phyloP scores from a whole-genome alignment of 2,797 vertebrate genomes.

The Euthynnus affinis region DNA sequence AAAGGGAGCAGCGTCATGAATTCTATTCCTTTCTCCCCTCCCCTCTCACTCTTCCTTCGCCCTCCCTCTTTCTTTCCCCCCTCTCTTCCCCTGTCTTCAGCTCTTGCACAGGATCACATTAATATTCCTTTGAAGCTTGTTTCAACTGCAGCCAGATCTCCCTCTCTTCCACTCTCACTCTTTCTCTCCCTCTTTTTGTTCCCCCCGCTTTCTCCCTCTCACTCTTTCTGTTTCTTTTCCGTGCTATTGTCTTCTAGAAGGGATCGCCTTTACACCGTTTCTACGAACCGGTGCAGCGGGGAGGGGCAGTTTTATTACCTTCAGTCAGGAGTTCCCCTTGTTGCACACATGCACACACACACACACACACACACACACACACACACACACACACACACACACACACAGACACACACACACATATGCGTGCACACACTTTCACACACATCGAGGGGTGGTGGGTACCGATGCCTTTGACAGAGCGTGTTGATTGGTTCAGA shows the following conservation, averaged over 20 bases:
- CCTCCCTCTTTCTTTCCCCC: constrained; percentile 18
- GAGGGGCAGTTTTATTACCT: constrained; percentile 70
- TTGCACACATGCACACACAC: constrained; percentile 52
- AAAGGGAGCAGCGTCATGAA: constrained; percentile 33
- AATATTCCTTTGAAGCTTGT: constrained; percentile 86
- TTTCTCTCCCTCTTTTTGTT: constrained; percentile 38
- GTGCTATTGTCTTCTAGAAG: constrained; percentile 59
- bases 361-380: constrained; percentile 4
- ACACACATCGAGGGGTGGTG: constrained; percentile 65
- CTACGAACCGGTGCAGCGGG: constrained; percentile 41
- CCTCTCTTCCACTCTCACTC: constrained; percentile 48
- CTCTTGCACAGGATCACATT: constrained; percentile 81
- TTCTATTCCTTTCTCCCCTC: constrained; percentile 43
- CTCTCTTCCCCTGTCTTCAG: constrained; percentile 63
- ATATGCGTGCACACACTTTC: constrained; percentile 15
- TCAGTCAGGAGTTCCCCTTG: constrained; percentile 78
- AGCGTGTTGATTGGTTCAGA: constrained; percentile 86
- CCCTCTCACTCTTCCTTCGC: constrained; percentile 22
- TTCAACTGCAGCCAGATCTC: constrained; percentile 77
- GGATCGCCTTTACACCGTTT: constrained; percentile 55
- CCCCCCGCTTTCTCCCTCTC: constrained; percentile 18
- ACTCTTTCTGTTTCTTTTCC: constrained; percentile 22
- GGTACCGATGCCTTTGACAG: constrained; percentile 83
- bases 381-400: constrained; percentile 28
- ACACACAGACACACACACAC: constrained; percentile 7